Conservation (phyloP, 2,113 vertebrate genomes). For the Amphiprion percula region DNA sequence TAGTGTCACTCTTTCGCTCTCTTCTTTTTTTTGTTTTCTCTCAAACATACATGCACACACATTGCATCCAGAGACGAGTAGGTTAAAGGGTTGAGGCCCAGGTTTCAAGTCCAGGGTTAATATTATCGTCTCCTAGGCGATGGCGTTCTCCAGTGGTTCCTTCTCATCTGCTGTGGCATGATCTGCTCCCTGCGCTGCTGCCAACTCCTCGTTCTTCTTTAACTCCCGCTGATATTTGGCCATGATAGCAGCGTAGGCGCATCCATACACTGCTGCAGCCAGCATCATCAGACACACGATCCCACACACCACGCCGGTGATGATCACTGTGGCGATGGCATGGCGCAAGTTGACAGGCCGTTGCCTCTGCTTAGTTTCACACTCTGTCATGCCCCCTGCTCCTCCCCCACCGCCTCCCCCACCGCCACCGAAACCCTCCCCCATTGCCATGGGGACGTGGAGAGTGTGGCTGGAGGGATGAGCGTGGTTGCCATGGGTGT, state of each 20-base stretch:
- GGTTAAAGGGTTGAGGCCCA: slow-evolving; percentile 75
- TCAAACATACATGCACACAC: slow-evolving; percentile 38
- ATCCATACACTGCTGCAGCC: slow-evolving; percentile 93
- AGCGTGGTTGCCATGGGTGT: slow-evolving; percentile 75
- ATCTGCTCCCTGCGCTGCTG: slow-evolving; percentile 53
- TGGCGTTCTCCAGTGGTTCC: slow-evolving; percentile 83
- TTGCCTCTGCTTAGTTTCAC: slow-evolving; percentile 88
- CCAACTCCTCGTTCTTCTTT: slow-evolving; percentile 83
- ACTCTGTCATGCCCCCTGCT: slow-evolving; percentile 74
- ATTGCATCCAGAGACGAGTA: slow-evolving; percentile 44
- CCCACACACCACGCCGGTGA: slow-evolving; percentile 94
- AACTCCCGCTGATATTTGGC: slow-evolving; percentile 89
- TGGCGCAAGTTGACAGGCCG: slow-evolving; percentile 90
- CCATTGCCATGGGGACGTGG: slow-evolving; percentile 72
- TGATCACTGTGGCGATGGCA: slow-evolving; percentile 93
- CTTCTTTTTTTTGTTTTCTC: slow-evolving; percentile 11
- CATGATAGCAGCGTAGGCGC: slow-evolving; percentile 93
- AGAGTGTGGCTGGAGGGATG: slow-evolving; percentile 76
- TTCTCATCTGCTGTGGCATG: slow-evolving; percentile 82
- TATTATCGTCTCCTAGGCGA: slow-evolving; percentile 79
- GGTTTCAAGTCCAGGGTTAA: slow-evolving; percentile 45
- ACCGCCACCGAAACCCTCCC: slow-evolving; percentile 62
- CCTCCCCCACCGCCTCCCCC: slow-evolving; percentile 36
- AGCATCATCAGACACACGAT: slow-evolving; percentile 97
- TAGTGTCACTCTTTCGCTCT: slow-evolving; percentile 6